phyloP scores from a whole-genome alignment of 2,797 vertebrate species.

The Sebastes steindachneri region DNA sequence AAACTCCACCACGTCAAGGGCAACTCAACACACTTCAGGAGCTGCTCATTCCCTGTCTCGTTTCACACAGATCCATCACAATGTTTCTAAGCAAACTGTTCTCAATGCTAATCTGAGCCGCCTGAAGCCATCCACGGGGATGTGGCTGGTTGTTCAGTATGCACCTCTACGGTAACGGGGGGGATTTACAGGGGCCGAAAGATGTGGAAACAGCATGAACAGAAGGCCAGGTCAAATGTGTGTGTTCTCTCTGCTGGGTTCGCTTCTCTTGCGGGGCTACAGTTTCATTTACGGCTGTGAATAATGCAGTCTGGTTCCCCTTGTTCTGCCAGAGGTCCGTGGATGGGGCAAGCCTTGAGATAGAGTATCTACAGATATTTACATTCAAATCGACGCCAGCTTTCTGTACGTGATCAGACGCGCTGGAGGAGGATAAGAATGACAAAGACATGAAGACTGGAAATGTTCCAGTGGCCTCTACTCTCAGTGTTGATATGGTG shows the following conservation, averaged over 20 bases:
- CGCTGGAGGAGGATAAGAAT: slow-evolving; percentile 19
- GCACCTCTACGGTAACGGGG: slow-evolving; percentile 30
- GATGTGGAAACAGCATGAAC: slow-evolving; percentile 56
- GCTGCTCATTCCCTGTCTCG: neutral
- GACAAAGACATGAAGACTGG: slow-evolving; percentile 28
- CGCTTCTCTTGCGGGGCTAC: slow-evolving; percentile 29
- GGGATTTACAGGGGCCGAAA: slow-evolving; percentile 42
- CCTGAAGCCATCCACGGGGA: slow-evolving; percentile 18
- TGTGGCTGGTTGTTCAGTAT: slow-evolving; percentile 43
- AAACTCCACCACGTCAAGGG: slow-evolving; percentile 16
- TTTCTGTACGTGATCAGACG: slow-evolving; percentile 32
- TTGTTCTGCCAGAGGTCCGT: slow-evolving; percentile 32
- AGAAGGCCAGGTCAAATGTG: slow-evolving; percentile 67
- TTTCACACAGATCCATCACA: neutral
- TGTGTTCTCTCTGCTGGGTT: slow-evolving; percentile 35
- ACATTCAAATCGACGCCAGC: slow-evolving; percentile 52
- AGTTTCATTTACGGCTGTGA: slow-evolving; percentile 55
- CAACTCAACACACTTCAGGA: slow-evolving; percentile 5
- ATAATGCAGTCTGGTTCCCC: slow-evolving; percentile 41
- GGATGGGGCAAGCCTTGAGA: slow-evolving; percentile 46
- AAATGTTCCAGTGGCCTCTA: slow-evolving; percentile 32
- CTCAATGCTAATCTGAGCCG: slow-evolving; percentile 36
- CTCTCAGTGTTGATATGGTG: slow-evolving; percentile 27
- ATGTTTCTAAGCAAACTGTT: slow-evolving; percentile 4
- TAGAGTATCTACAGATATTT: slow-evolving; percentile 40